Percentiles rank a stretch among this genome's conserved stretches.
These are phyloP conservation scores for Sebastes oblongus DNA, from an alignment of 2,797 vertebrate species.

Conservation along the genomic window DNA sequence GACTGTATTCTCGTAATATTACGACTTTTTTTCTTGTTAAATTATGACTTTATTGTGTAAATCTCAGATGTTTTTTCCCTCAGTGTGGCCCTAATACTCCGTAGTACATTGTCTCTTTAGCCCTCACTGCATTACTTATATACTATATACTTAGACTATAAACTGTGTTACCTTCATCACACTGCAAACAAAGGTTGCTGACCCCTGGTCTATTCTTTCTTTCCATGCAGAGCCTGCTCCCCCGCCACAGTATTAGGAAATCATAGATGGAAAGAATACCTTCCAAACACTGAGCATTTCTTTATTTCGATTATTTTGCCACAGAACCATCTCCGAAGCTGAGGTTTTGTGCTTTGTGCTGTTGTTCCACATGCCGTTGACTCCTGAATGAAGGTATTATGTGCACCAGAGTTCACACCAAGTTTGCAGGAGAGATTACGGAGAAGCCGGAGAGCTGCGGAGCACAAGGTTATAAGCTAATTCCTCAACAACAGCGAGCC, in stretches of 20 bases:
- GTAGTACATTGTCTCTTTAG: no score
- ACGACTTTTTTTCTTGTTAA: no score
- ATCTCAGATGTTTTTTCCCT: no score
- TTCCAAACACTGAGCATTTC: slow-evolving; percentile 6
- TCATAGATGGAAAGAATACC: neutral
- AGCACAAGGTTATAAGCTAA: slow-evolving; percentile 62
- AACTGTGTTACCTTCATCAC: no score
- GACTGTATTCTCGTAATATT: no score
- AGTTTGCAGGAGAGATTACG: slow-evolving; percentile 71
- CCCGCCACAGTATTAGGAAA: neutral
- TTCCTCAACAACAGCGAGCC: slow-evolving; percentile 46
- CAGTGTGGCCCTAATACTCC: no score
- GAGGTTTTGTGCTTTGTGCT: slow-evolving; percentile 4
- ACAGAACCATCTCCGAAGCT: slow-evolving; percentile 12
- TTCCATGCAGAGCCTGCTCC: neutral
- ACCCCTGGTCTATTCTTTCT: no score
- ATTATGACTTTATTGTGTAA: no score
- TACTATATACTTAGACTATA: no score
- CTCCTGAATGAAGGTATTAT: slow-evolving; percentile 65
- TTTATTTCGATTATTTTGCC: neutral
- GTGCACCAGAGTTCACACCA: slow-evolving; percentile 61
- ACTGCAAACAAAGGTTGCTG: no score
- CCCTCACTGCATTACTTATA: no score
- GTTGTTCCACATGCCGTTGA: slow-evolving; percentile 37
- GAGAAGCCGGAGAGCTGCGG: slow-evolving; percentile 38